Percentiles rank a stretch among this genome's conserved stretches.
Evolutionary conservation across 2,888 invertebrate genomes (phyloP).

Genomic region (Tyria jacobaeae): DNA sequence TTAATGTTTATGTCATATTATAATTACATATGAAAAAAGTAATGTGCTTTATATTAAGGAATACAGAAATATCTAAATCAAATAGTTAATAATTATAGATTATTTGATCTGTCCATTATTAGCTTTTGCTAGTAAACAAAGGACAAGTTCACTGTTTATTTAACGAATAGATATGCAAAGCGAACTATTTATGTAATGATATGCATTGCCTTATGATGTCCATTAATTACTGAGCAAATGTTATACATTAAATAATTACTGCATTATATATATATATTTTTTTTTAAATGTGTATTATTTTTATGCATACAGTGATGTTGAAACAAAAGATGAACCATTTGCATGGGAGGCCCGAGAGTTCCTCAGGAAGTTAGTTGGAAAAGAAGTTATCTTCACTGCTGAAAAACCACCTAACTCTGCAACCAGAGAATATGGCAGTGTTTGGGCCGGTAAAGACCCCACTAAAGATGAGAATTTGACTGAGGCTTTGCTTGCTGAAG

Average conservation of each 20-base stretch:
- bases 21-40: not conserved
- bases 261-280: not conserved
- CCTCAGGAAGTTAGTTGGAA: slow-evolving; percentile 95
- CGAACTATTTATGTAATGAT: slow-evolving; percentile 18
- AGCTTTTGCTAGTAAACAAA: slow-evolving; percentile 5
- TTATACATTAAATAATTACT: not conserved
- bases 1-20: not conserved
- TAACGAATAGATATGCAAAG: slow-evolving; percentile 19
- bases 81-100: not conserved
- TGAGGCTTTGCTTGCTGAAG: slow-evolving; percentile 95
- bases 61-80: not conserved
- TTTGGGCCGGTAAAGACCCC: slow-evolving; percentile 94
- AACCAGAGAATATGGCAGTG: slow-evolving; percentile 94
- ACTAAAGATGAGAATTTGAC: slow-evolving; percentile 94
- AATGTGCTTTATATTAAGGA: not conserved
- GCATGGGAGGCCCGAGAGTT: slow-evolving; percentile 99
- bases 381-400: slow-evolving; percentile 93
- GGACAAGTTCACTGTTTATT: slow-evolving; percentile 6
- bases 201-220: slow-evolving; percentile 9
- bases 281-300: slow-evolving; percentile 13
- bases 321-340: slow-evolving; percentile 95
- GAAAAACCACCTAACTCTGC: slow-evolving; percentile 94
- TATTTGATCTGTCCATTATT: no score
- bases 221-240: slow-evolving; percentile 8
- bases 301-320: slow-evolving; percentile 83